These are phyloP conservation scores for Phengaris arion DNA, from an alignment of 2,888 invertebrate genomes.

Conservation along the genomic window DNA sequence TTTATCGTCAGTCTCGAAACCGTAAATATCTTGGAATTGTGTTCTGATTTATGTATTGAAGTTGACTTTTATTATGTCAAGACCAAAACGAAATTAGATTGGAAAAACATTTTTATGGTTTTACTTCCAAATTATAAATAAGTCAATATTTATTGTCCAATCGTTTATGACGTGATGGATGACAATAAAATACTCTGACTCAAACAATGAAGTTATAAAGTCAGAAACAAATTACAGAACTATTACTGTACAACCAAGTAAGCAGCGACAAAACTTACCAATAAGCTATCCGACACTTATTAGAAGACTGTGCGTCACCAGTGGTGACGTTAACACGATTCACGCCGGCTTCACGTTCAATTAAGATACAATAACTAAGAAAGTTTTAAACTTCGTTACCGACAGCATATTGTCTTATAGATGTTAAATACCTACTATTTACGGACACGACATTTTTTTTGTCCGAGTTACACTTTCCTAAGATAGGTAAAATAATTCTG, in stretches of 20 bases:
- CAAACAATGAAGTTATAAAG: neutral
- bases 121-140: neutral
- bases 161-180: neutral
- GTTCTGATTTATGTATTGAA: neutral
- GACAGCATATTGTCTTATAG: too few relatives aligned
- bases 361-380: too few relatives aligned
- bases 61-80: neutral
- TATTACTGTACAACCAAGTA: neutral
- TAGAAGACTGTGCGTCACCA: neutral
- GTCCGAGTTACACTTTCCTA: too few relatives aligned
- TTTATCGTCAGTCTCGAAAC: neutral
- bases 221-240: neutral
- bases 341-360: too few relatives aligned
- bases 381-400: too few relatives aligned
- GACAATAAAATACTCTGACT: neutral
- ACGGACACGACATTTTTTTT: too few relatives aligned
- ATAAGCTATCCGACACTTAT: neutral
- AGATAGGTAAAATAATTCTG: too few relatives aligned
- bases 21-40: neutral
- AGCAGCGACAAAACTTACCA: too few relatives aligned
- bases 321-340: too few relatives aligned
- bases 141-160: neutral
- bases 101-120: neutral
- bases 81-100: slow-evolving; percentile 1
- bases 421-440: too few relatives aligned